Evolutionary conservation across 2,113 vertebrate genomes (phyloP).

Genomic region (Pomatorhinus ruficollis): DNA sequence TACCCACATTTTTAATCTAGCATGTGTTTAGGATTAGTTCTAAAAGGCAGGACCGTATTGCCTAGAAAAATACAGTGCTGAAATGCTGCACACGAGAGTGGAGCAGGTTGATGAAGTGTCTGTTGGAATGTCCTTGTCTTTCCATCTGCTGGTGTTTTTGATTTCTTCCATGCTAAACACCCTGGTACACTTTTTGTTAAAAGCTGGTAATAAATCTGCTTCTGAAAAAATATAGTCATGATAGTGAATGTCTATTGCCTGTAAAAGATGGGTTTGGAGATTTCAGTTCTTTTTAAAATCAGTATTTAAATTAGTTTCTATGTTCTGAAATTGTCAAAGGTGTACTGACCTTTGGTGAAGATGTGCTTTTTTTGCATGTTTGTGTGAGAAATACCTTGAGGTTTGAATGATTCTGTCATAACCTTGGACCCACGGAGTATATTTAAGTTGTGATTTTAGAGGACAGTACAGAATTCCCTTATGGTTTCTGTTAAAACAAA

Average conservation of each 20-base stretch:
- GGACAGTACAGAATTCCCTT: neutral
- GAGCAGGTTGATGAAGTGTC: neutral
- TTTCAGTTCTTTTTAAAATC: neutral
- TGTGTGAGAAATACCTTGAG: neutral
- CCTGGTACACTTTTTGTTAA: neutral
- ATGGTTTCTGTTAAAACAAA: neutral
- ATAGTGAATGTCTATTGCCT: neutral
- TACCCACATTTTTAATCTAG: neutral
- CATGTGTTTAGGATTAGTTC: neutral
- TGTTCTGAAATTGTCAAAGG: neutral
- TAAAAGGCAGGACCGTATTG: neutral
- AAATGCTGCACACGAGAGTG: neutral
- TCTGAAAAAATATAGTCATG: neutral
- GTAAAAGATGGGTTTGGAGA: neutral
- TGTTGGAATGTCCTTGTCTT: neutral
- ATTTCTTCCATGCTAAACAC: neutral
- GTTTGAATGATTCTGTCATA: neutral
- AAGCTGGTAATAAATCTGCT: neutral
- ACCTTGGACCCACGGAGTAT: neutral
- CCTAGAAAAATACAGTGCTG: neutral
- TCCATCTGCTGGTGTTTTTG: neutral
- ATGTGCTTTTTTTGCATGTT: neutral
- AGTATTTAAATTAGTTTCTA: neutral
- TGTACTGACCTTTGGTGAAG: neutral
- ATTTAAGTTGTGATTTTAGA: neutral